Evolutionary conservation across 2,113 vertebrate genomes (phyloP).

Genomic region (Nymphicus hollandicus): DNA sequence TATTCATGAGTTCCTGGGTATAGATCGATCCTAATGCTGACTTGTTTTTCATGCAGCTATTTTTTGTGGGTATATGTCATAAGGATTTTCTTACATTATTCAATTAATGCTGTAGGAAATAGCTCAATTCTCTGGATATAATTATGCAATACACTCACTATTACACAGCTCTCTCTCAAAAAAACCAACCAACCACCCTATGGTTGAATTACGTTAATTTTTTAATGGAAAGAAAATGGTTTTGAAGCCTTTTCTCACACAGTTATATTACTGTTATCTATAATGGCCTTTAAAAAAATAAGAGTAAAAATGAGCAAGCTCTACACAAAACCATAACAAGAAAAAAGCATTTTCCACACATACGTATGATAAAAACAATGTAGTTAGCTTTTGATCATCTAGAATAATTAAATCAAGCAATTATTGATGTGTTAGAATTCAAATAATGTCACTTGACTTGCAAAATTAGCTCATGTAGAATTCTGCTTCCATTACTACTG

Average conservation of each 20-base stretch:
- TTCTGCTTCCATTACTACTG: neutral
- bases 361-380: accelerated
- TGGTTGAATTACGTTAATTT: neutral
- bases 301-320: neutral
- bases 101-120: neutral
- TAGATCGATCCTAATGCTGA: neutral
- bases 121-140: neutral
- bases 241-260: neutral
- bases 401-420: neutral
- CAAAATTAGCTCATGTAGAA: neutral
- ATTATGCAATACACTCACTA: neutral
- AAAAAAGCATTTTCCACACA: neutral
- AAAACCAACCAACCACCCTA: neutral
- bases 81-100: neutral
- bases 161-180: neutral
- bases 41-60: neutral
- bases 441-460: neutral
- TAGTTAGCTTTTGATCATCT: neutral
- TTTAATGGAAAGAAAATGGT: neutral
- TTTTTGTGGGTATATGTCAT: neutral
- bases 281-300: neutral
- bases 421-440: neutral
- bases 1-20: neutral
- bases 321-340: neutral
- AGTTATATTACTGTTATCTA: neutral